Evolutionary conservation across 2,113 vertebrate genomes (phyloP), one percentile per base, ranked within the genome.

Genomic region (Urocynchramus pylzowi): DNA sequence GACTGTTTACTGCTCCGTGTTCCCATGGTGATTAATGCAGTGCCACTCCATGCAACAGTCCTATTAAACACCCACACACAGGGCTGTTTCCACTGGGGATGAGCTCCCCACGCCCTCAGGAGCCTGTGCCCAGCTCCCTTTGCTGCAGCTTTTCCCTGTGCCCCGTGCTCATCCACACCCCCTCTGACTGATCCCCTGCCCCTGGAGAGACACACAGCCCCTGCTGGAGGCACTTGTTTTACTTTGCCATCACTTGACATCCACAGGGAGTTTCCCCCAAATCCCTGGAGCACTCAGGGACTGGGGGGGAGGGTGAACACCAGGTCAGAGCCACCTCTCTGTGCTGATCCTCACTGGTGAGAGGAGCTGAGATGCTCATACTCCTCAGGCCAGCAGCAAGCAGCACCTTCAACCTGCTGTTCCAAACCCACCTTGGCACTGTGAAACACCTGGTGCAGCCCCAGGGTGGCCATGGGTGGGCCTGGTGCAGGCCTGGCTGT

Each of bases 21-120:
- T 96, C 67, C 94, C 94, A 93, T 97, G 91, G 84, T 12, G 57
- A 95, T 97, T 93, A 97, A 96, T 90, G 84, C 78, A 90, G 70
- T 16, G 53, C 53, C 26, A 39, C 57, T 95, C 41, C 1, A 53
- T 65, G 77, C n/a, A 11, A 69, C 65, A 65, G 44, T 63, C 86
- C 94, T 75, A 91, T 96, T 95, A 94, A 97, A 96, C 94, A 96
- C 96, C 97, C 84, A 84, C 96, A 88, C 16, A 1, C 6, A 1
- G 91, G 89, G 85, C 57, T 78, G 60, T 41, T 89, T 63, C 53
- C 35, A 24, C 39, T 3, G 6, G 49, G 84, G 35, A 56, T 1
- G 18, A 88, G 69, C 26, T 87, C 70, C 84, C 56, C 28, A 3
- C 2, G 28, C 63, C 81, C 90, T 73, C 7, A 1, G 28, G 26